Evolutionary conservation across 2,888 invertebrate genomes (phyloP).

Genomic region (Eilema caniola): DNA sequence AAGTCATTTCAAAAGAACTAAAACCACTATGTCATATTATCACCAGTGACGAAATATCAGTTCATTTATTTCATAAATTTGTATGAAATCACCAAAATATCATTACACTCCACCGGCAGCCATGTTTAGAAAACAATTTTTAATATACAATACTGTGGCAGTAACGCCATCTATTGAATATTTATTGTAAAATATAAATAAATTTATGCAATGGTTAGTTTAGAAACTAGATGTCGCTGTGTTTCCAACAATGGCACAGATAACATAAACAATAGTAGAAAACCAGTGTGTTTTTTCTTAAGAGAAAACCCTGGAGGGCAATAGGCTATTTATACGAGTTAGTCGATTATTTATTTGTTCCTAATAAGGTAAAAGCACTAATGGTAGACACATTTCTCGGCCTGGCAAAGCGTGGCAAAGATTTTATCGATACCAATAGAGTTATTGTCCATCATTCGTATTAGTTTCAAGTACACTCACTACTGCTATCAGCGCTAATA

Average conservation of each 20-base stretch:
- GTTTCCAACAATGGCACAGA: too few species aligned
- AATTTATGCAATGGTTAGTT: not conserved
- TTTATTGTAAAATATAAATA: not conserved
- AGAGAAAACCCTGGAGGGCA: too few species aligned
- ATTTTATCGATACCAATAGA: too few species aligned
- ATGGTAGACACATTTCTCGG: too few species aligned
- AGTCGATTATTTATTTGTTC: too few species aligned
- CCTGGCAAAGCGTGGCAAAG: too few species aligned
- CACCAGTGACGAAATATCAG: conserved; percentile 56
- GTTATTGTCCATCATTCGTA: too few species aligned
- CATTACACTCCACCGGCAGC: conserved; percentile 81
- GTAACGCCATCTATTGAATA: conserved; percentile 50
- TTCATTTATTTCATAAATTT: conserved; percentile 55
- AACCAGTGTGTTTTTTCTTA: too few species aligned
- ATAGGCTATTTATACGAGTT: too few species aligned
- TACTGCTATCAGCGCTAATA: too few species aligned
- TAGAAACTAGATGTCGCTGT: not conserved
- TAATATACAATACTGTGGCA: conserved; percentile 29
- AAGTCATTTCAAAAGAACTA: conserved; percentile 76
- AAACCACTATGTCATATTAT: conserved; percentile 78
- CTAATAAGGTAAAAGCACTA: too few species aligned
- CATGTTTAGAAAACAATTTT: conserved; percentile 77
- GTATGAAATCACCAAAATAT: conserved; percentile 71
- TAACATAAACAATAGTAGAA: not conserved
- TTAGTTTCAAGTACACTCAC: too few species aligned